These are phyloP conservation scores for Ardeotis arabs DNA, from an alignment of 2,113 vertebrate species.

Conservation along the genomic window DNA sequence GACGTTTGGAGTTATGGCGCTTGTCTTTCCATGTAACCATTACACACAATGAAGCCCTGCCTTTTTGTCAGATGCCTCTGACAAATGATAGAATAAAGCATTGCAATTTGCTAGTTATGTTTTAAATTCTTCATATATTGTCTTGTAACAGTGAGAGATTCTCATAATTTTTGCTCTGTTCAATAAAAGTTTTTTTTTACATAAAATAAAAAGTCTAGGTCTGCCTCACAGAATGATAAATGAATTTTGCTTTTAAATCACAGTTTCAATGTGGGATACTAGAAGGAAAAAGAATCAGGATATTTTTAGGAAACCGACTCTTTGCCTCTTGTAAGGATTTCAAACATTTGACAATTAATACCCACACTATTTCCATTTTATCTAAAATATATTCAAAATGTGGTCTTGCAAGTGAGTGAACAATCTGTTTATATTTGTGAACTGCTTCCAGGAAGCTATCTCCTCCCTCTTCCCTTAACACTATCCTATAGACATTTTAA, in stretches of 20 bases:
- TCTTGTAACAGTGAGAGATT: background rate
- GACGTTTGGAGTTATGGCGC: accelerated
- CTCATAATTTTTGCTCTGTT: background rate
- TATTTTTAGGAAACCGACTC: background rate
- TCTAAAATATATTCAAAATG: background rate
- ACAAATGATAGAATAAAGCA: background rate
- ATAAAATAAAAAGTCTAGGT: background rate
- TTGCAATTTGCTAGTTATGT: background rate
- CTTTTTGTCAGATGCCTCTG: background rate
- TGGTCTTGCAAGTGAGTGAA: background rate
- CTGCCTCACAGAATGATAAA: background rate
- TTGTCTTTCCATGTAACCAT: background rate
- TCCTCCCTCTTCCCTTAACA: background rate
- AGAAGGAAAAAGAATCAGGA: background rate
- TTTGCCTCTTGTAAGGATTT: background rate
- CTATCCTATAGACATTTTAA: background rate
- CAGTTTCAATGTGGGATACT: background rate
- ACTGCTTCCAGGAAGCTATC: background rate
- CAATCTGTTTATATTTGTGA: background rate
- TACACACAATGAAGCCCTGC: background rate
- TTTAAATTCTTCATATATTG: background rate
- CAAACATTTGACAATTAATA: background rate
- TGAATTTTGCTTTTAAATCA: background rate
- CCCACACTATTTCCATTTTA: background rate
- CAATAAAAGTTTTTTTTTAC: background rate